Evolutionary conservation across 2,797 vertebrate genomes (phyloP), one percentile per base, ranked within the genome.

Genomic region (Dermochelys coriacea): DNA sequence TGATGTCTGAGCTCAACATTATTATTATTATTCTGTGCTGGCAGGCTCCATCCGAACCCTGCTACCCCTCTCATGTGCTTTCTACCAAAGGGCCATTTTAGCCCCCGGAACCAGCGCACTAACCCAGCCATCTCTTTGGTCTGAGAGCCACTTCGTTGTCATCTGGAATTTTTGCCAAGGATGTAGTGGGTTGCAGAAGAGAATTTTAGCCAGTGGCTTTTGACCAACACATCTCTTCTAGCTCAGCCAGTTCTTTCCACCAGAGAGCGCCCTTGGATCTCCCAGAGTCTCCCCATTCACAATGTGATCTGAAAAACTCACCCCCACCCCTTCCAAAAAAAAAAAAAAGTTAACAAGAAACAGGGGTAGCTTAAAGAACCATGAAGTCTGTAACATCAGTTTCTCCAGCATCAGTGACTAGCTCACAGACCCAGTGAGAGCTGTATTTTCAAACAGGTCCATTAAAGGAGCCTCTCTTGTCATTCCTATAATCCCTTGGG

Each of bases 261-360:
- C 92, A 96, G 94, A 90, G 91, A 93, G 97, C 94, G 90, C 49
- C 91, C 86, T 49, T n/a, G 25, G 34, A 54, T 54, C 95, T 82
- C 92, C 6, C 27, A 79, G 34, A 59, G 19, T 37, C 52, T 51
- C 19, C 79, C n/a, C 47, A 52, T 37, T 54, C 50, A 21, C 74
- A 29, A 14, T 14, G 8, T 9, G 74, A 27, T 23, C 64, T 41
- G 64, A 41, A 71, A 41, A 41, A 37, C 64, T 41, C 37, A 41
- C 10, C n/a, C 37, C n/a, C 5, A 41, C 5, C 37, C 64, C 64
- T 19, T 10, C 8, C 18, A 10, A n/a, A n/a, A 5, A 12, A 21
- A 71, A 12, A 19, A 37, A 41, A 41, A 34, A 71, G 21, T 41
- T 41, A 71, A 71, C 41, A 23, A 71, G 64, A 71, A 41, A 41